Conservation (phyloP, 2,797 vertebrate genomes). For the Allobates femoralis region DNA sequence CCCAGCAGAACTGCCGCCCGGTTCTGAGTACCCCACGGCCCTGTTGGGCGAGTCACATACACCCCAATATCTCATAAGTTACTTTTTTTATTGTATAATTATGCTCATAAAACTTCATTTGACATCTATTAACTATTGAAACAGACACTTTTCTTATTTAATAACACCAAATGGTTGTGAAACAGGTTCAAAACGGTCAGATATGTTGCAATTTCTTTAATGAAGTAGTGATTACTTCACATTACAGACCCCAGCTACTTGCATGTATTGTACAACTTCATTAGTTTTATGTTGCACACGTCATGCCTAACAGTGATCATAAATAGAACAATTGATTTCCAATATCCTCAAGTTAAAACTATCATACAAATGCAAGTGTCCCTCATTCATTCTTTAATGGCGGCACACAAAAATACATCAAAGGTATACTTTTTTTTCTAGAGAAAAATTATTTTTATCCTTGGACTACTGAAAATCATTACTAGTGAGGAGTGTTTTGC, state of each 20-base stretch:
- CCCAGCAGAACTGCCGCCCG: too few relatives aligned
- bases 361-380: not conserved
- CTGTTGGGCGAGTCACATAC: too few relatives aligned
- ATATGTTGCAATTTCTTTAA: conserved; percentile 36
- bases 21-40: too few relatives aligned
- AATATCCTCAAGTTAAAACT: not conserved
- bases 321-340: not conserved
- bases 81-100: not conserved
- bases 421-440: too few relatives aligned
- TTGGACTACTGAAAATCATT: too few relatives aligned
- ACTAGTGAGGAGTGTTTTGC: too few relatives aligned
- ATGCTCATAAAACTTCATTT: not conserved
- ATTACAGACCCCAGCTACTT: not conserved
- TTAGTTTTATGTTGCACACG: not conserved
- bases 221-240: not conserved
- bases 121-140: conserved; percentile 8
- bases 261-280: not conserved
- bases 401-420: too few relatives aligned
- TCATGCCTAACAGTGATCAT: not conserved
- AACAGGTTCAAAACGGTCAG: conserved; percentile 30
- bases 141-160: conserved; percentile 27
- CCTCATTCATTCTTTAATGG: too few relatives aligned
- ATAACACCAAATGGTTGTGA: conserved; percentile 33
- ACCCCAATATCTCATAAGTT: too few relatives aligned
- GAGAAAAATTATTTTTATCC: too few relatives aligned